A percentile compares a stretch with the other conserved stretches of the same genome.
Conservation (phyloP, 2,797 vertebrate genomes). For the Saxicola maurus region DNA sequence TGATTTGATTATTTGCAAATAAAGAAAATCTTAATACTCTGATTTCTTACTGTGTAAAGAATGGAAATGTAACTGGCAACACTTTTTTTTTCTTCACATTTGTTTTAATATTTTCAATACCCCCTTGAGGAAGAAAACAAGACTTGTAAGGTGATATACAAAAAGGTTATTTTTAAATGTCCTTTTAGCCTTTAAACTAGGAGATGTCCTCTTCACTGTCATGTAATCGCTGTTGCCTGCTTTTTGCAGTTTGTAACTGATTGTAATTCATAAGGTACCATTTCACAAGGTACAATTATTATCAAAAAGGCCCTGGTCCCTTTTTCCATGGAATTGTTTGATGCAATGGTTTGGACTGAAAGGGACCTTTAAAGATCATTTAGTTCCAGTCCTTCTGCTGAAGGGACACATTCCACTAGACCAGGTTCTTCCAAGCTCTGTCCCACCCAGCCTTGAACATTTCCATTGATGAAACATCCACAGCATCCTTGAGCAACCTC, state of each 20-base stretch:
- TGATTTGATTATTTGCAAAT: neutral
- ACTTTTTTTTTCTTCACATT: neutral
- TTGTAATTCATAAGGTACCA: neutral
- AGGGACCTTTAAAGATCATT: neutral
- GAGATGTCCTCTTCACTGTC: neutral
- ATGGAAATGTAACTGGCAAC: neutral
- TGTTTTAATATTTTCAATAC: neutral
- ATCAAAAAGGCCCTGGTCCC: neutral
- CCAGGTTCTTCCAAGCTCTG: neutral
- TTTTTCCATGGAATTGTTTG: neutral
- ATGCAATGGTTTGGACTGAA: accelerated
- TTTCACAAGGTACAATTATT: neutral
- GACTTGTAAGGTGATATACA: neutral
- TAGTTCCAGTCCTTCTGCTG: neutral
- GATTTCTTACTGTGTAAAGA: neutral
- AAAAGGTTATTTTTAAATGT: neutral
- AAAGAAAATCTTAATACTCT: neutral
- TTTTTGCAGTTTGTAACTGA: neutral
- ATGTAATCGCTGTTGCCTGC: neutral
- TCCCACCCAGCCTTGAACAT: neutral
- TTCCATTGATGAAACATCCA: neutral
- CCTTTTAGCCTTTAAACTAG: neutral
- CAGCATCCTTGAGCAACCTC: neutral
- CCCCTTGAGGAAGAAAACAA: neutral
- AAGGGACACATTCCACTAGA: neutral